Evolutionary conservation across 1,140 invertebrate species (phyloP), one percentile per base, ranked within the genome.

Genomic region (Drosophila setifemur): DNA sequence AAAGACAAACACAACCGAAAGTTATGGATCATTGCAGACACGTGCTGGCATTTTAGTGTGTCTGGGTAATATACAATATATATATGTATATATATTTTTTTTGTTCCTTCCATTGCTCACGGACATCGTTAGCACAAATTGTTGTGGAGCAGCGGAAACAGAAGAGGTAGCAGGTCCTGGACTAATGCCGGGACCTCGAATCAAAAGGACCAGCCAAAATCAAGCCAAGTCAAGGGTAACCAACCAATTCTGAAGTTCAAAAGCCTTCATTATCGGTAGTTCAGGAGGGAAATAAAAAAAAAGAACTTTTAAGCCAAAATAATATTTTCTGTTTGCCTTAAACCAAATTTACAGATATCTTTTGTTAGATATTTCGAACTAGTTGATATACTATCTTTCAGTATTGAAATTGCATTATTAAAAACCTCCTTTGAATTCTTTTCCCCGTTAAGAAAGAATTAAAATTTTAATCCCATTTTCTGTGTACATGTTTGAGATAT

Each of bases 91-190:
- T n/a, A n/a, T n/a, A n/a, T n/a, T n/a, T n/a, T n/a, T n/a, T n/a
- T n/a, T n/a, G 68, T 47, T 39, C 55, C 61, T 58, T 64, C 58
- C 35, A 52, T 79, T 48, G 74, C 81, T 79, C 60, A 81, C 72
- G 81, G 68, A 81, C 75, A 79, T 86, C 75, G 81, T 85, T 85
- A 86, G 81, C 63, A 23, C 75, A 86, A 85, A 85, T 85, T 86
- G 75, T 86, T 79, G 69, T 55, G 49, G 58, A 58, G 68, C 57
- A 52, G 40, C 53, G 53, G 37, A 76, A 61, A 19, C 37, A 23
- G 37, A 48, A 42, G 28, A 54, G 35, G 50, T 49, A 43, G 16
- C 43, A 47, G 55, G 61, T 29, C 29, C 42, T 19, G 31, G 39
- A 25, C 26, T 28, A 29, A 44, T 37, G 35, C 19, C 3, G 16